Evolutionary conservation across 23 tunicate species (phyloP), one percentile per base, ranked within the genome.

Genomic region (Halocynthia aurantium): DNA sequence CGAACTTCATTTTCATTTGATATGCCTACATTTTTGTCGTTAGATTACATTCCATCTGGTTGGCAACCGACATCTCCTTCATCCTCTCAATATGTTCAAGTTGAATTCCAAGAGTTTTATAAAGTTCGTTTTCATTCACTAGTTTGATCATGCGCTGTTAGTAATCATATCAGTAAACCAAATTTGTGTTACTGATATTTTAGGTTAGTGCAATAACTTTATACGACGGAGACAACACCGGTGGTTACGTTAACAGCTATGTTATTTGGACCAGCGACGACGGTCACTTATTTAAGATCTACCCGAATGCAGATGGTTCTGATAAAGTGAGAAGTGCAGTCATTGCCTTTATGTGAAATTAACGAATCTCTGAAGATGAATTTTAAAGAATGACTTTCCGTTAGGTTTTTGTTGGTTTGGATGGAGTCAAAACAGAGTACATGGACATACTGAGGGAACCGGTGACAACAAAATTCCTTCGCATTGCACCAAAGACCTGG

Each of bases 361-460:
- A 1, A 15, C 17, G 17, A 58, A 58, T 58, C 1, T 58, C 20
- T 15, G 49, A 19, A 22, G 2, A 19, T 5, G 49, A 19, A 19
- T 68, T n/a, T 68, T 19, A 68, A 68, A 68, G 49, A 19, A 12
- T 68, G 2, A 4, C 72, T 2, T 68, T 68, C 52, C 11, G 0
- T 0, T 60, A 84, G 89, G 53, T 71, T 12, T 88, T 88, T 57
- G 71, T 78, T 52, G 95, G 95, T 18, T 18, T 88, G 21, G 76
- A 56, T 51, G 60, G 68, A 6, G 67, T 52, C 7, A 67, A 61
- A 50, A 40, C 81, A 6, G 81, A 88, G 52, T 83, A 83, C 69
- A 83, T 78, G 49, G 87, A 83, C 77, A 88, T 88, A 22, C 67
- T 88, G 53, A 60, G 87, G 54, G 95, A 88, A 75, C 87, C 95